Evolutionary conservation across 1,140 invertebrate genomes (phyloP).

Genomic region (Drosophila fuyamai): DNA sequence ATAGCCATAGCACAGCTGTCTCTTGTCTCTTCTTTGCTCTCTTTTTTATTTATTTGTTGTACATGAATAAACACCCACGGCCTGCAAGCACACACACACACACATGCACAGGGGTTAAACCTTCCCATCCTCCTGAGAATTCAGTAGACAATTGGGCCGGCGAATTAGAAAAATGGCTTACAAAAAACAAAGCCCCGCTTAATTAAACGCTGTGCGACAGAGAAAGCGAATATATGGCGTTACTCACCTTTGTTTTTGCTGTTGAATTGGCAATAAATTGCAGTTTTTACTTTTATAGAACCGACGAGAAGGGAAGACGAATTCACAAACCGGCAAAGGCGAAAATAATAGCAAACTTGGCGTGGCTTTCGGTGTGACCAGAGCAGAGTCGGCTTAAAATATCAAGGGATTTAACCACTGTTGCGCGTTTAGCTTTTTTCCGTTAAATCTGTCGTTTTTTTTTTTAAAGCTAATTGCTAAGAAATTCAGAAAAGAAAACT

Average conservation of each 20-base stretch:
- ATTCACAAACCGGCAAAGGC: constrained; percentile 31
- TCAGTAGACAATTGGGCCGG: constrained; percentile 28
- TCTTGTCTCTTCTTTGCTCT: constrained; percentile 49
- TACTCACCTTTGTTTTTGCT: constrained; percentile 27
- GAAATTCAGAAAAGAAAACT: too few relatives aligned
- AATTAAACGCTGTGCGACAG: background rate
- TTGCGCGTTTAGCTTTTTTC: too few relatives aligned
- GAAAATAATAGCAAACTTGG: constrained; percentile 28
- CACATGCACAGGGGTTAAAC: background rate
- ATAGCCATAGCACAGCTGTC: constrained; percentile 76
- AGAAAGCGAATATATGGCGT: constrained; percentile 1
- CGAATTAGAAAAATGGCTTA: constrained; percentile 10
- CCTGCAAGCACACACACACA: constrained; percentile 19
- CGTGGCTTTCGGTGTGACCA: constrained; percentile 12
- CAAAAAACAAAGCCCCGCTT: constrained; percentile 8
- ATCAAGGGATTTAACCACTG: too few relatives aligned
- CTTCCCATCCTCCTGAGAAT: constrained; percentile 1
- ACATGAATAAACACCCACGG: constrained; percentile 36
- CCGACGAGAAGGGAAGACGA: constrained; percentile 12
- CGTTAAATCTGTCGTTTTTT: too few relatives aligned
- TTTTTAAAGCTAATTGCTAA: too few relatives aligned
- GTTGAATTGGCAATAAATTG: constrained; percentile 12
- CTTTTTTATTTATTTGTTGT: constrained; percentile 11
- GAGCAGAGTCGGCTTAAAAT: background rate
- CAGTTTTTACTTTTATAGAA: constrained; percentile 15